Conservation (phyloP, 2,888 invertebrate genomes). For the Limulus polyphemus region DNA sequence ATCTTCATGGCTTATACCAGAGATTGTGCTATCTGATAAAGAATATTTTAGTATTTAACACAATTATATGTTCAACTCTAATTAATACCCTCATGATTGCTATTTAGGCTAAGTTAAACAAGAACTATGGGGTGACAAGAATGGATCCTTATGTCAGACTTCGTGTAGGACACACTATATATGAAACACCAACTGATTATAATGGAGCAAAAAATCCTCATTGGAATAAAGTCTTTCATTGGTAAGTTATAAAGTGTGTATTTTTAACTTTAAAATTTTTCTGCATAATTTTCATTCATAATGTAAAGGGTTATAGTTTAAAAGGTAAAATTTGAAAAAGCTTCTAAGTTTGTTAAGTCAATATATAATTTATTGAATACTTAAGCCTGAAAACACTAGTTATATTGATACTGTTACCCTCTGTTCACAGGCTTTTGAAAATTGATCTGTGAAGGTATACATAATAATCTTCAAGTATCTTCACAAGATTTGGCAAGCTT, state of each 20-base stretch:
- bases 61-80: too few species aligned
- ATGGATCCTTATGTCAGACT: slow-evolving; percentile 95
- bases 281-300: too few species aligned
- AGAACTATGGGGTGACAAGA: slow-evolving; percentile 85
- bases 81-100: background rate
- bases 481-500: too few species aligned
- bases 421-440: too few species aligned
- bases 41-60: too few species aligned
- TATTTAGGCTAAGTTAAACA: slow-evolving; percentile 64
- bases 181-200: slow-evolving; percentile 72
- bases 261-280: background rate
- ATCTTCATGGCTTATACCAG: too few species aligned
- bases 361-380: background rate
- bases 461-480: too few species aligned
- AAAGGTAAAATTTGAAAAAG: too few species aligned
- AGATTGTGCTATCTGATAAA: too few species aligned
- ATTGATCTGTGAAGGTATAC: too few species aligned
- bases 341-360: too few species aligned
- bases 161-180: slow-evolving; percentile 82
- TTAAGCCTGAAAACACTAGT: background rate
- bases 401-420: slow-evolving; percentile 1
- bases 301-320: too few species aligned
- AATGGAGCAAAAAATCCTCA: slow-evolving; percentile 89
- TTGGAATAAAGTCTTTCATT: slow-evolving; percentile 91
- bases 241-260: slow-evolving; percentile 45